phyloP scores from a whole-genome alignment of 2,888 invertebrate genomes.

The Scaptomyza cyrtandrae region DNA sequence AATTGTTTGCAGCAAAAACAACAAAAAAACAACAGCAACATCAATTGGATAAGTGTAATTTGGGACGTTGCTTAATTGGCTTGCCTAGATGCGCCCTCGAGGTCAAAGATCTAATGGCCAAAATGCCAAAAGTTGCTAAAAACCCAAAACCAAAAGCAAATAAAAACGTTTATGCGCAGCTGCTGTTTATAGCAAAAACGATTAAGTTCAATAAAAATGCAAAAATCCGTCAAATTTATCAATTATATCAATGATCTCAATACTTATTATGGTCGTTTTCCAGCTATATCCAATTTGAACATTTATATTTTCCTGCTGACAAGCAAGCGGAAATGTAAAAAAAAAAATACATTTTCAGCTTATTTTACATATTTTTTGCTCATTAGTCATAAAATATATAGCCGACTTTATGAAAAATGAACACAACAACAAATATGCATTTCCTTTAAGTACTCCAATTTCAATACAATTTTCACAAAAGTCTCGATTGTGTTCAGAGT shows the following conservation, averaged over 20 bases:
- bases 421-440: slow-evolving; percentile 9
- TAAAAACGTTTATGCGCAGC: slow-evolving; percentile 11
- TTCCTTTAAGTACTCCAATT: slow-evolving; percentile 25
- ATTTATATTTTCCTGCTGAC: slow-evolving; percentile 4
- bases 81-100: slow-evolving; percentile 45
- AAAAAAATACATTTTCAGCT: slow-evolving; percentile 35
- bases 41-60: slow-evolving; percentile 69
- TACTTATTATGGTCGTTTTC: background rate
- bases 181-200: background rate
- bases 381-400: slow-evolving; percentile 39
- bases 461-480: background rate
- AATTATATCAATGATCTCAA: background rate
- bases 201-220: background rate
- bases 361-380: slow-evolving; percentile 18
- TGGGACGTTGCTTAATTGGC: slow-evolving; percentile 60
- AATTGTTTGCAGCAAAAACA: slow-evolving; percentile 47
- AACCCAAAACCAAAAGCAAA: background rate
- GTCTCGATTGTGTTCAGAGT: background rate
- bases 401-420: slow-evolving; percentile 28
- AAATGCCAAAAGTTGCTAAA: slow-evolving; percentile 53
- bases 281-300: background rate
- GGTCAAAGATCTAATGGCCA: slow-evolving; percentile 23
- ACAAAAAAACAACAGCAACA: background rate
- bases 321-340: slow-evolving; percentile 45
- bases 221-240: too few relatives aligned